A percentile compares a stretch with the other conserved stretches of the same genome.
These are phyloP conservation scores for Heptranchias perlo DNA, from an alignment of 2,113 vertebrate genomes.

Conservation along the genomic window DNA sequence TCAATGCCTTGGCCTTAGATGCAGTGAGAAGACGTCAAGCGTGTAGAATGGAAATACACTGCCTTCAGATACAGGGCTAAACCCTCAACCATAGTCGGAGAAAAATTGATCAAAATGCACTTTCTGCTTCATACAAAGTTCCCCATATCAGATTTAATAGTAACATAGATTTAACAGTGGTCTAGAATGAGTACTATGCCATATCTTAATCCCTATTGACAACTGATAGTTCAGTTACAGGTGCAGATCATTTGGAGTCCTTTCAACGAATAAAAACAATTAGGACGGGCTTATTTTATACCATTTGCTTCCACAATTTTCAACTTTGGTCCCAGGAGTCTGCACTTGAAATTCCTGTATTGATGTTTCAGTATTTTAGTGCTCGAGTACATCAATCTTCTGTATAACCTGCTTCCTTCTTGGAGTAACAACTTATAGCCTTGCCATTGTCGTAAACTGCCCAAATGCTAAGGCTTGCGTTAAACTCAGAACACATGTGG, in stretches of 20 bases:
- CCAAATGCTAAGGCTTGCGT: not conserved
- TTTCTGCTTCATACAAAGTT: not conserved
- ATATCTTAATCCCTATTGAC: not conserved
- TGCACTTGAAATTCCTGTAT: conserved; percentile 1
- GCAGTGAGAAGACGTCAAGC: not conserved
- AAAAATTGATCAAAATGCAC: not conserved
- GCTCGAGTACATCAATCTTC: not conserved
- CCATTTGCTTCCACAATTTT: not conserved
- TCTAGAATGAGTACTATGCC: not conserved
- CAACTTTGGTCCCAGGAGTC: not conserved
- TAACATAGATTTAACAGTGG: not conserved
- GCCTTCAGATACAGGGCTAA: not conserved
- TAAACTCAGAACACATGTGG: not conserved
- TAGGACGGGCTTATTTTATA: not conserved
- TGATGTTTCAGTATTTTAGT: not conserved
- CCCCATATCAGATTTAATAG: not conserved
- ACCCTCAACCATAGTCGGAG: not conserved
- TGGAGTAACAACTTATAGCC: not conserved
- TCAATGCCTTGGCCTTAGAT: not conserved
- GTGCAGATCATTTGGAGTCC: not conserved
- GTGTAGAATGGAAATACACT: not conserved
- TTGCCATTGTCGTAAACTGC: not conserved
- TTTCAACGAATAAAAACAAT: not conserved
- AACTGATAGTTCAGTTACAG: not conserved
- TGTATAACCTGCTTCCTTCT: not conserved